phyloP scores from a whole-genome alignment of 2,113 vertebrate genomes.

The Psammodynastes pulverulentus region DNA sequence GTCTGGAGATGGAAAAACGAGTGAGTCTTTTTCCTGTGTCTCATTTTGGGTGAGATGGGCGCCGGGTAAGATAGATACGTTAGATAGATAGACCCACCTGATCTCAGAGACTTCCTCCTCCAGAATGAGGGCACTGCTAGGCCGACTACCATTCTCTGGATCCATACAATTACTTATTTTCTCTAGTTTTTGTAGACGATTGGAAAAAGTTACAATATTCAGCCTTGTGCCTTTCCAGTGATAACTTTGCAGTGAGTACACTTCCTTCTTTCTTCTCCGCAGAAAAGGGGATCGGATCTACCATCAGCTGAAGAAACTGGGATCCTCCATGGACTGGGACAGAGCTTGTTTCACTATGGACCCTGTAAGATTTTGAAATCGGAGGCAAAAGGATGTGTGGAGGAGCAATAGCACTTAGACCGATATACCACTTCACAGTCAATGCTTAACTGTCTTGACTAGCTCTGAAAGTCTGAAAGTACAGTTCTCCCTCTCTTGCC shows the following conservation, averaged over 20 bases:
- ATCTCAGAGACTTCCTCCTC: background rate
- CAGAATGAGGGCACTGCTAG: background rate
- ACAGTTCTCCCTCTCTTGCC: too few relatives aligned
- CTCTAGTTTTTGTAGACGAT: background rate
- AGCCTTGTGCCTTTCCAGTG: background rate
- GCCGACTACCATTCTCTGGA: background rate
- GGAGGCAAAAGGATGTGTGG: background rate
- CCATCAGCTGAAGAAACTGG: slow-evolving; percentile 82
- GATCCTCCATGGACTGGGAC: slow-evolving; percentile 88
- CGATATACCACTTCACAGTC: too few relatives aligned
- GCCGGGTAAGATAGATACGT: too few relatives aligned
- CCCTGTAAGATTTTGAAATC: slow-evolving; percentile 68
- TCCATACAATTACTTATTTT: background rate
- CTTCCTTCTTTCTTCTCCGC: background rate
- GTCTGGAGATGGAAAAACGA: slow-evolving; percentile 93
- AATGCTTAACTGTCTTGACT: too few relatives aligned
- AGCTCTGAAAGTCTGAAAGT: too few relatives aligned
- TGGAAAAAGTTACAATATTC: background rate
- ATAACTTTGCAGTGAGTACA: background rate
- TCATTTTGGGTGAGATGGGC: background rate
- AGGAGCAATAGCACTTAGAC: too few relatives aligned
- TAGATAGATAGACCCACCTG: background rate
- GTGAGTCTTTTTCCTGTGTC: slow-evolving; percentile 69
- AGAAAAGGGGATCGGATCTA: slow-evolving; percentile 90
- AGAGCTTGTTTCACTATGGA: slow-evolving; percentile 92